Base-by-base conservation (phyloP, 2,888 invertebrate species). In the Phaedon cochleariae region DNA sequence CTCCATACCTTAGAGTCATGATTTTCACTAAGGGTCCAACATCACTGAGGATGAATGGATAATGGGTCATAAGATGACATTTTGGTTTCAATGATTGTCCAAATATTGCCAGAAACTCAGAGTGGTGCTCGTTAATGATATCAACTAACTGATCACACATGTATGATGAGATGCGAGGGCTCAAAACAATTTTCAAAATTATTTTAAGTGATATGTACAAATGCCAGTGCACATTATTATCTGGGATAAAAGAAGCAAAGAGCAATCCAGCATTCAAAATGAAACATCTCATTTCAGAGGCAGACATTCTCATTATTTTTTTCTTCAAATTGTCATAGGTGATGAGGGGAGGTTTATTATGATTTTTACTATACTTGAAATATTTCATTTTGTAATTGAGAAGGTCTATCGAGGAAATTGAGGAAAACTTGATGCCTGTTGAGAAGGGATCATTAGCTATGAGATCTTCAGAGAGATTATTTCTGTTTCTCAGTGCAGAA, bases 291-390 rank as follows among this genome's bases (percentile, higher is more conserved):
- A 51, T 51, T 17, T 18, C 49, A 15, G 49, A 71, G 64, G 21
- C 31, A 34, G 31, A 10, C 31, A 34, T 34, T 34, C 31, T 34
- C 10, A 34, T 9, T 2, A 5, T 5, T 34, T 34, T 34, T 5
- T 34, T 34, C 31, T 34, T 34, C 10, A 34, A 5, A 34, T 34
- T 34, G 6, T 34, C 31, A 34, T 9, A 9, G 9, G 31, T 34
- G 10, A 34, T 34, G 6, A 51, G 37, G 21, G 69, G 67, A 15
- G 67, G 70, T 55, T 70, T 68, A 46, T 68, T 73, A 29, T 31
- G 41, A 37, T 61, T 49, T 31, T 45, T 20, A 22, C 22, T 52
- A 61, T 53, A 68, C 41, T 72, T 34, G 59, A 67, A 58, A 51
- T 52, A 57, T 45, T 49, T 46, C 18, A 67, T 5, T 20, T 29